Percentiles rank a stretch among this genome's conserved stretches.
These are phyloP conservation scores for Trilocha varians DNA, from an alignment of 2,888 invertebrate species.

Conservation along the genomic window DNA sequence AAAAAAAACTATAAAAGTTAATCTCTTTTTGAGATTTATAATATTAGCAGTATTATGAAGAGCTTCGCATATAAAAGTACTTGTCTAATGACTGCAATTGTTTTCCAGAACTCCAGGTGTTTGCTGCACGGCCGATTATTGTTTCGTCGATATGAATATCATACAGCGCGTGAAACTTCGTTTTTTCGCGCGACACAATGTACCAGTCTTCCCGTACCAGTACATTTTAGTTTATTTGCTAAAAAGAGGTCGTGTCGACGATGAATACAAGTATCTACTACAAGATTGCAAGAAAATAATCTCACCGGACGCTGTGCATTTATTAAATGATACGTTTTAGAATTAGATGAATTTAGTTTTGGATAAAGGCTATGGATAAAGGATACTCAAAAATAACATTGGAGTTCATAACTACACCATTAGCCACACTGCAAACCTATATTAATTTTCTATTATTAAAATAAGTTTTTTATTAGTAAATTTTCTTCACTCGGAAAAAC, in stretches of 20 bases:
- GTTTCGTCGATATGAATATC: constrained; percentile 66
- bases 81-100: not conserved
- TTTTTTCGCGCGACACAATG: constrained; percentile 61
- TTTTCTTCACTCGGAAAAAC: too few relatives aligned
- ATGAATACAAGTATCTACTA: constrained; percentile 57
- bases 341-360: too few relatives aligned
- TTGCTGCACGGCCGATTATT: constrained; percentile 62
- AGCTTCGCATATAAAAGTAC: not conserved
- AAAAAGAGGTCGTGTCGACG: constrained; percentile 51
- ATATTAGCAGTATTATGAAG: not conserved
- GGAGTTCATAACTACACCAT: too few relatives aligned
- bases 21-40: too few relatives aligned
- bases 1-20: too few relatives aligned
- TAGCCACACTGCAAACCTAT: too few relatives aligned
- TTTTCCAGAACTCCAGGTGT: constrained; percentile 57
- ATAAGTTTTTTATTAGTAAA: too few relatives aligned
- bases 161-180: constrained; percentile 59
- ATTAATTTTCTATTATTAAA: too few relatives aligned
- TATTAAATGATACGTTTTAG: constrained; percentile 55
- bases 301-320: constrained; percentile 42
- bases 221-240: constrained; percentile 57
- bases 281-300: constrained; percentile 54
- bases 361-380: too few relatives aligned
- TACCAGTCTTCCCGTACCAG: constrained; percentile 64
- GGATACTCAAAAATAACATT: too few relatives aligned